Evolutionary conservation across 1,140 invertebrate genomes (phyloP).

Genomic region (Lethrus apterus): DNA sequence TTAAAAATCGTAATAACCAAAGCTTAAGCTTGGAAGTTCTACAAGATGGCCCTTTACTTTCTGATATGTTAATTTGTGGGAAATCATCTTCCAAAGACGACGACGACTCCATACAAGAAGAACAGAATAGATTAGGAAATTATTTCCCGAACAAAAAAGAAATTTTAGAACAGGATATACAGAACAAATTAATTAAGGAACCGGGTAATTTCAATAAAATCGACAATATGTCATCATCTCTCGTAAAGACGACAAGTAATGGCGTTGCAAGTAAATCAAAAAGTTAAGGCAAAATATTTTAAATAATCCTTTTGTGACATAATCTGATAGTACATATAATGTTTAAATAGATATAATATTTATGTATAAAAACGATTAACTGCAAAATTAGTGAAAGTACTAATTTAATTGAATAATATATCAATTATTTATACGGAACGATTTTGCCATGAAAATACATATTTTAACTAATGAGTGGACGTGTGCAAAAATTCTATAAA

Average conservation of each 20-base stretch:
- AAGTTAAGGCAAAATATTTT: background rate
- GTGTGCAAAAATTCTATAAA: no score
- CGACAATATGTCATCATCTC: no score
- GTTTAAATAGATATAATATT: no score
- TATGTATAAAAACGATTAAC: no score
- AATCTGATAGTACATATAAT: no score
- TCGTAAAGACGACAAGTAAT: background rate
- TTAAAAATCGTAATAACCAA: conserved; percentile 44
- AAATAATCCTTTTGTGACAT: conserved; percentile 11
- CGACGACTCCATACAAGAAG: conserved; percentile 23
- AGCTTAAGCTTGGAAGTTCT: conserved; percentile 17
- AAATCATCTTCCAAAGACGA: conserved; percentile 10
- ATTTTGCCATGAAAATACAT: no score
- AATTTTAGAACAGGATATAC: background rate
- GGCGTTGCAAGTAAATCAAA: conserved; percentile 8
- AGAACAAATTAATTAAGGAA: background rate
- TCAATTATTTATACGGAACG: no score
- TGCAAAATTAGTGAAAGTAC: no score
- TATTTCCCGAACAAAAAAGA: conserved; percentile 1
- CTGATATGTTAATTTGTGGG: background rate
- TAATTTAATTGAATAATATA: no score
- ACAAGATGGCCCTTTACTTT: conserved; percentile 5
- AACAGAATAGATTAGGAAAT: conserved; percentile 26
- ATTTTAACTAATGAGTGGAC: no score
- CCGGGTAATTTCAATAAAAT: no score